Evolutionary conservation across 2,113 vertebrate genomes (phyloP).

Genomic region (Brienomyrus brachyistius): DNA sequence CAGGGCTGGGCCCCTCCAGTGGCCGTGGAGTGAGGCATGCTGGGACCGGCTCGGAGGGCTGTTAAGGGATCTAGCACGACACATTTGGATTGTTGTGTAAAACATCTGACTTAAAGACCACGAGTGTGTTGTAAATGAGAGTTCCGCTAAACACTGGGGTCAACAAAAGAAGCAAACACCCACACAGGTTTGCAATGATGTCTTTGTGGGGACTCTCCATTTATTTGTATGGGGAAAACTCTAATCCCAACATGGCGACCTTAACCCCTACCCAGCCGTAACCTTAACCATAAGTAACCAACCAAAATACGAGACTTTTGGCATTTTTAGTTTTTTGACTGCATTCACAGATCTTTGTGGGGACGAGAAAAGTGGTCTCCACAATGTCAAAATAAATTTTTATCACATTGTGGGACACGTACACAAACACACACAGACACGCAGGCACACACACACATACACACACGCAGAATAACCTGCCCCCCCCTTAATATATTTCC

Average conservation of each 20-base stretch:
- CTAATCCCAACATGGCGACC: too few species aligned
- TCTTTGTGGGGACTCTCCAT: too few species aligned
- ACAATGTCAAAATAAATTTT: background rate
- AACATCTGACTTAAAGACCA: background rate
- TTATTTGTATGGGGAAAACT: too few species aligned
- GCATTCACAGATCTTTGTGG: too few species aligned
- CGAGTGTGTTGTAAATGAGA: background rate
- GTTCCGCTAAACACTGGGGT: background rate
- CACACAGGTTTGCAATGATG: background rate
- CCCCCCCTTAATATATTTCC: background rate
- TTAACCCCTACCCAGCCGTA: too few species aligned
- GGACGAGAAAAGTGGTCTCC: background rate
- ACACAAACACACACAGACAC: too few species aligned
- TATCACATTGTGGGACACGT: too few species aligned
- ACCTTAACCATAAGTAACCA: too few species aligned
- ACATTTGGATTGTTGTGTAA: background rate
- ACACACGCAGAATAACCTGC: background rate
- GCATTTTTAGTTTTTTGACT: too few species aligned
- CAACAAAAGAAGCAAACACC: background rate
- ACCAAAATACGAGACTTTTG: too few species aligned
- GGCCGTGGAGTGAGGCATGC: background rate
- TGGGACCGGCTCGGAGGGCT: background rate
- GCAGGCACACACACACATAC: background rate
- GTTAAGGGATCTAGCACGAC: background rate
- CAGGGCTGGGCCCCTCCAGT: background rate